Evolutionary conservation across 53 echinoderm and acorn worm species (phyloP), one percentile per base, ranked within the genome.

Genomic region (Actinopyga echinites): DNA sequence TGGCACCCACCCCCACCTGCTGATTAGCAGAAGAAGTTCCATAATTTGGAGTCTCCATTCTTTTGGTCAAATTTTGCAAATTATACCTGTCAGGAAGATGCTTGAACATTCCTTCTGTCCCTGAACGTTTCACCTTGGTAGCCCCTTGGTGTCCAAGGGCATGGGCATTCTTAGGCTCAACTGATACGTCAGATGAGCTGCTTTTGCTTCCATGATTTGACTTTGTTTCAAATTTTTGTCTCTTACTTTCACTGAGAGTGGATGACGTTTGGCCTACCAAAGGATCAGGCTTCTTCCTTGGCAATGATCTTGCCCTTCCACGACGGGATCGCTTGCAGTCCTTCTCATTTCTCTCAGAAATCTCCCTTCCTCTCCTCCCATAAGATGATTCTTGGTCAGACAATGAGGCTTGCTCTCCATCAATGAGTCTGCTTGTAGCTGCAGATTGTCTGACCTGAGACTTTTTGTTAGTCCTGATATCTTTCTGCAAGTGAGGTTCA

Each of bases 381-480:
- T 55, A 28, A 23, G 36, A 43, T 31, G 77, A 55, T 4, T 77
- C 77, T 32, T 77, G 77, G 44, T 77, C 77, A 24, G 77, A 77
- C 7, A 77, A 77, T 2, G 56, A 77, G 12, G 56, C 55, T 77
- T 43, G 21, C 17, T 77, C 77, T 77, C 54, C 77, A 4, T 56
- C 77, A 5, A 24, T 56, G 3, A 55, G 10, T 30, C 11, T 15
- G 8, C 19, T 32, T 30, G 56, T 13, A 20, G 34, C 29, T 33
- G 17, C 9, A 9, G 28, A 20, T 30, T 56, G 32, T 28, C 21
- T 31, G n/a, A 77, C 31, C 29, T 30, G 20, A 25, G 77, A 55
- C 32, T 56, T 53, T 62, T 23, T 20, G 19, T 30, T 30, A 62
- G 19, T 26, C 26, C 26, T 62, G 11, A 4, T 62, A 30, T 5